These are phyloP conservation scores for Paramuricea clavata DNA, from an alignment of 92 coral and sea anemone species.

Conservation along the genomic window DNA sequence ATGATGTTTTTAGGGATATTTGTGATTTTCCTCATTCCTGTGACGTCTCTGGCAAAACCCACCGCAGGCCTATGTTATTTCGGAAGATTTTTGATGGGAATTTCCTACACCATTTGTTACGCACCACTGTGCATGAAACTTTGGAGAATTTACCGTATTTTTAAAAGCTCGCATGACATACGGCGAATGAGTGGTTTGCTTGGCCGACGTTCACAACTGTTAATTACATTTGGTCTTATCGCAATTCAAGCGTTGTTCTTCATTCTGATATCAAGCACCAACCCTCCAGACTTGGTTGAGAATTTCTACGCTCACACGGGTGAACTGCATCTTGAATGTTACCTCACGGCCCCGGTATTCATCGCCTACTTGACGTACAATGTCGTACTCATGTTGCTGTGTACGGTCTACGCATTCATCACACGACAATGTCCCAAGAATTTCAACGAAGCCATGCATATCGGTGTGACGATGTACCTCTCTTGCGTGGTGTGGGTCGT, in stretches of 20 bases:
- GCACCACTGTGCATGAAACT: constrained; percentile 58
- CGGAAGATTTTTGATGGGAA: constrained; percentile 65
- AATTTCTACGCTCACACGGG: constrained; percentile 28
- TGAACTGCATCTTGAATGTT: constrained; percentile 54
- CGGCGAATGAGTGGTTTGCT: constrained; percentile 24
- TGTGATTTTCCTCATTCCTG: constrained; percentile 73
- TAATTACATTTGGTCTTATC: constrained; percentile 61
- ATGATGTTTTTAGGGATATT: constrained; percentile 80
- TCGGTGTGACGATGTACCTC: constrained; percentile 65
- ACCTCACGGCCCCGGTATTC: constrained; percentile 27
- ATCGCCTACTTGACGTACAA: constrained; percentile 58
- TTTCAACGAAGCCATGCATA: constrained; percentile 66
- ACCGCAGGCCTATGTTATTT: constrained; percentile 65
- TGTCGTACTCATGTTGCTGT: constrained; percentile 52
- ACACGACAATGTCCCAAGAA: constrained; percentile 67
- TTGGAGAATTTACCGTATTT: constrained; percentile 59
- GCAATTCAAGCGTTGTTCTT: constrained; percentile 51
- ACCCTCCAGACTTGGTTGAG: constrained; percentile 43
- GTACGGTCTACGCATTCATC: constrained; percentile 63
- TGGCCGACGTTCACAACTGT: constrained; percentile 53
- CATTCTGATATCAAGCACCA: constrained; percentile 45
- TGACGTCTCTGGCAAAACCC: constrained; percentile 73
- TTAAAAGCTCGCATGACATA: constrained; percentile 44
- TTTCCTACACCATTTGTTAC: constrained; percentile 49
- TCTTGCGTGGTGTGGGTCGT: constrained; percentile 57